phyloP scores from a whole-genome alignment of 2,797 vertebrate genomes.

The Tokudaia tokunoshimensis region DNA sequence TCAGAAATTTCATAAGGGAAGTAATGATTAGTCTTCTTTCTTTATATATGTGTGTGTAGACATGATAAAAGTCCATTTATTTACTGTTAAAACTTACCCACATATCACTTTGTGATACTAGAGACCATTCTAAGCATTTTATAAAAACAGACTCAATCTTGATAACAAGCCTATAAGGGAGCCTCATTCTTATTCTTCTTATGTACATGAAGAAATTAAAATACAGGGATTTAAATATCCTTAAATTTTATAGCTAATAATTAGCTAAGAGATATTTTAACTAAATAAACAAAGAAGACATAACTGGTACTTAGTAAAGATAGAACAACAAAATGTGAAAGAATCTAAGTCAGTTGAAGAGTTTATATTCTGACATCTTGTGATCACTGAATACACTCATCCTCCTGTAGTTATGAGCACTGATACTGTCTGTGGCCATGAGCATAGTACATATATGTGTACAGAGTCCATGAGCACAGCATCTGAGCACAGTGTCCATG shows the following conservation, averaged over 20 bases:
- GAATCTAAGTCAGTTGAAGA: background rate
- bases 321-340: constrained; percentile 45
- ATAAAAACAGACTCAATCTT: constrained; percentile 14
- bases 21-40: background rate
- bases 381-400: background rate
- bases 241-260: constrained; percentile 31
- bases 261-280: constrained; percentile 26
- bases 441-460: background rate
- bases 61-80: background rate
- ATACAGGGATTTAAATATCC: background rate
- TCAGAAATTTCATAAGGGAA: constrained; percentile 45
- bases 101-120: background rate
- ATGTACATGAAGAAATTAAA: background rate
- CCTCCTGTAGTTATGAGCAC: background rate
- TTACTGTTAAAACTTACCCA: background rate
- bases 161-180: background rate
- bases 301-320: background rate
- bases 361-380: background rate
- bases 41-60: background rate
- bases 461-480: background rate
- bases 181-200: background rate
- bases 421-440: background rate
- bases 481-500: background rate
- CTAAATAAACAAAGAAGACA: constrained; percentile 14
- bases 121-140: constrained; percentile 11